Evolutionary conservation across 2,113 vertebrate species (phyloP), one percentile per base, ranked within the genome.

Genomic region (Lampris incognitus): DNA sequence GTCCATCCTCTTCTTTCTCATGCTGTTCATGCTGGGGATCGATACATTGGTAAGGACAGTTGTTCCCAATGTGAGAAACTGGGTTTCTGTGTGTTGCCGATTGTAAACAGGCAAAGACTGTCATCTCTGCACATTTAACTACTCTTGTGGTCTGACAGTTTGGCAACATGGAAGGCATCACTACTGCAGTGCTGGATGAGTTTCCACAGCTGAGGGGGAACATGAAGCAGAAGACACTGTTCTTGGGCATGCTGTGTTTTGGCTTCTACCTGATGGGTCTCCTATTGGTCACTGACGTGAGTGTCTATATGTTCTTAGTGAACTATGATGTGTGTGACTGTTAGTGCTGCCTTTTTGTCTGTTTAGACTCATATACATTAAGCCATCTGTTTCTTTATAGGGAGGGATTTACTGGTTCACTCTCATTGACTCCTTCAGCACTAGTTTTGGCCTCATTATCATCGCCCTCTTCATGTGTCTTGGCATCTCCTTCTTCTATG

Each of bases 401-500:
- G 95, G 95, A 69, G 95, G 95, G n/a, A 95, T 96, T 86, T 95
- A 95, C 91, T 96, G 95, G 95, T 95, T 96, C 88, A 96, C 95
- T 48, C 93, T 96, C 85, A 95, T 96, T 72, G 95, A 96, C 86
- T 93, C 95, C 60, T 96, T 95, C 94, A 94, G 92, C 92, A 95
- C 95, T 83, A 96, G 95, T 82, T 96, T 96, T 0, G 95, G 95
- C 72, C 95, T 96, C 90, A 95, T 96, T 91, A 95, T 96, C 92
- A 95, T 96, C 91, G 89, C 94, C 67, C 88, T 96, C 75, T 96
- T 95, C 92, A 96, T 95, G 95, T 95, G 95, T 85, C 74, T 95
- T 54, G 95, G 95, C 87, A 95, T 96, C 67, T 94, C 94, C 82
- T 95, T 95, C 90, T 95, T 95, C 82, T 96, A 96, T 74, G 95